These are phyloP conservation scores for Lochmaea capreae DNA, from an alignment of 2,888 invertebrate genomes.

Conservation along the genomic window DNA sequence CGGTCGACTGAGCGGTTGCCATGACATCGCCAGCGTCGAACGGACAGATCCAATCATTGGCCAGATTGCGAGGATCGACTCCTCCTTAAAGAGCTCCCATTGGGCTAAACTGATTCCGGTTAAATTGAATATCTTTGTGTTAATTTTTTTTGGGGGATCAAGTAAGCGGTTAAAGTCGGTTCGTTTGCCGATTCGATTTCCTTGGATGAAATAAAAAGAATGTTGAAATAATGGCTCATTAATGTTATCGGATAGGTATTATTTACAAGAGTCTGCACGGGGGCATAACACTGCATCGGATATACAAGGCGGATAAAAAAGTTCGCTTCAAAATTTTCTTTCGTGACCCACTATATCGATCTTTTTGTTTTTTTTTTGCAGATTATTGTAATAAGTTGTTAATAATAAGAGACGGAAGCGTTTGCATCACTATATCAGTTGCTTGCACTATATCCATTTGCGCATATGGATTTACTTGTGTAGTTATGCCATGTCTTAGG, in stretches of 20 bases:
- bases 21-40: constrained; percentile 63
- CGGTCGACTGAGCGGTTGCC: constrained; percentile 62
- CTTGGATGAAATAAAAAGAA: constrained; percentile 19
- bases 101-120: constrained; percentile 66
- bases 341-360: background rate
- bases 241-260: constrained; percentile 4
- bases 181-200: constrained; percentile 37
- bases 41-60: constrained; percentile 61
- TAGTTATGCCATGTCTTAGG: too few species aligned
- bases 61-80: constrained; percentile 59
- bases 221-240: constrained; percentile 16
- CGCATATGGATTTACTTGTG: too few species aligned
- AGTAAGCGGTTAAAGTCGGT: constrained; percentile 54
- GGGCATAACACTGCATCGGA: background rate
- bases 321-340: too few species aligned
- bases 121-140: constrained; percentile 67
- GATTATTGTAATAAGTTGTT: background rate
- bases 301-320: background rate
- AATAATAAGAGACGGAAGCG: background rate
- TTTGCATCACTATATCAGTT: too few species aligned
- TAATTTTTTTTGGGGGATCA: constrained; percentile 62
- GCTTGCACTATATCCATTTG: too few species aligned
- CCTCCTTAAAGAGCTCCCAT: constrained; percentile 64
- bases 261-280: constrained; percentile 8
- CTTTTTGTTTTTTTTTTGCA: too few species aligned